Evolutionary conservation across 53 echinoderm and acorn worm species (phyloP), one percentile per base, ranked within the genome.

Genomic region (Crossaster papposus): DNA sequence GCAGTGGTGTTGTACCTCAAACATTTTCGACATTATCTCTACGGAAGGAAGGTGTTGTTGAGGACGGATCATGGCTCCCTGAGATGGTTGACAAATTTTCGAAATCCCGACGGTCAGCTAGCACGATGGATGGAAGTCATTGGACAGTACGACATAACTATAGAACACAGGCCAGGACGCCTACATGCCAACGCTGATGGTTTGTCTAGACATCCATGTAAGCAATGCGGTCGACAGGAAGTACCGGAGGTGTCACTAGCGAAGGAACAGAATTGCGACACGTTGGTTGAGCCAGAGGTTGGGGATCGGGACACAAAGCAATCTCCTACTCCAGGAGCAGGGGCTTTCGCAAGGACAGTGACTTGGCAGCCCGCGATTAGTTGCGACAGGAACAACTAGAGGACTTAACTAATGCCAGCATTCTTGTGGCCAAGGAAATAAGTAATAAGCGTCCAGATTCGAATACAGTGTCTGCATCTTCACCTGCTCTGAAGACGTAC

Each of bases 41-140:
- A 89, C 55, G 92, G 92, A 0, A 78, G 85, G 30, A 62, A 76
- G 17, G 18, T 89, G 2, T 35, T 33, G 14, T 32, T 92, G 1
- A 30, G 89, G 34, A 92, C 89, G n/a, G 92, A 92, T 52, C 89
- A 92, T 29, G 87, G 80, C 1, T 83, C 91, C 13, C 15, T 91
- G 1, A 68, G 77, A 29, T 91, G 91, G 91, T 51, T 91, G 9
- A 72, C 54, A 14, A 91, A 91, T 20, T 91, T 91, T 36, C 70
- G 32, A 24, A 64, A 91, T 17, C 70, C 87, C 7, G 87, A 91
- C 8, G 83, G 91, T 0, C 91, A 91, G 36, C 28, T 92, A 5
- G 92, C 75, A 24, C 35, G 88, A 4, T 92, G 92, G 92, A 55
- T 87, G 51, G 88, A 92, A 26, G 81, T 88, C 0, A 73, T 87